Base-by-base conservation (phyloP, 1,140 invertebrate genomes). In the Eubasilissa regina region DNA sequence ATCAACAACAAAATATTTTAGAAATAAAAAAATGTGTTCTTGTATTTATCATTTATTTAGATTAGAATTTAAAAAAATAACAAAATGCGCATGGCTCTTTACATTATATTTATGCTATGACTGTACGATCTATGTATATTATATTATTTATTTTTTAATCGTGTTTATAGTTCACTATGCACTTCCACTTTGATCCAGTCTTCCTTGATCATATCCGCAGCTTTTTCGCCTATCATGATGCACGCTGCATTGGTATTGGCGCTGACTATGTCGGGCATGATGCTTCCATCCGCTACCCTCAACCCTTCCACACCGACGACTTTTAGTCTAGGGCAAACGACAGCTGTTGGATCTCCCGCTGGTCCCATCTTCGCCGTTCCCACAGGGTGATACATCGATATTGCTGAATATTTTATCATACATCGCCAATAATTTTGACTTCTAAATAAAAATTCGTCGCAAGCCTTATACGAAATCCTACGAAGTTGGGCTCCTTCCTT, bases 331-430 rank as follows among this genome's bases (percentile, higher is more conserved):
- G 87, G 86, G 81, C 90, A 87, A 62, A 86, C 80, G 77, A 86
- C 85, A 13, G 89, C 83, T 6, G 74, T 83, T 6, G 74, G 53
- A 76, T 89, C 87, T 11, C 48, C 76, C 0, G 17, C 8, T 1
- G 82, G 78, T 11, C 89, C 90, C 90, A 91, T 91, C 81, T 87
- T 89, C 77, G 87, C 89, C 9, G 90, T 90, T 4, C 89, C 88
- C 0, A 85, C 84, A 13, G 89, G 88, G 84, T 90, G 89, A 79
- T 86, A 89, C 6, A 88, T 75, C 0, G 86, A 87, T 0, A 80
- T 79, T 1, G 84, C 72, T 35, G 85, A 79, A 60, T 89, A 84
- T 10, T 84, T 80, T 0, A 87, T 84, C 44, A 83, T 84, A 76
- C 89, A 90, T 19, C 78, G 80, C 84, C 85, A 87, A 76, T 90